Evolutionary conservation across 1,140 invertebrate species (phyloP), one percentile per base, ranked within the genome.

Genomic region (Agrilus planipennis): DNA sequence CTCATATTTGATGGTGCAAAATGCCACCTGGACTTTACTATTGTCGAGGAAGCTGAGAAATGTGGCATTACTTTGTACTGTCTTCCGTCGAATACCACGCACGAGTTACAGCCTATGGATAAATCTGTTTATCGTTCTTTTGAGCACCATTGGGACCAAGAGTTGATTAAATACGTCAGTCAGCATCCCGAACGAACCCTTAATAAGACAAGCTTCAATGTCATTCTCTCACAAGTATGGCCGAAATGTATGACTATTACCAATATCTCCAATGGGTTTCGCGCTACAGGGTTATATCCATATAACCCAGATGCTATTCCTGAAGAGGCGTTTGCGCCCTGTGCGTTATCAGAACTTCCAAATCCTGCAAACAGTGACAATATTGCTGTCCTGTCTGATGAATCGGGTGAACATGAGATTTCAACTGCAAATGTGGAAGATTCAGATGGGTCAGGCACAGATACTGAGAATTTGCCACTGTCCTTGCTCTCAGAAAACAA

Each of bases 41-140:
- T 51, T 45, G 42, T 47, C 9, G 37, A 41, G 10, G 44, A 18
- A 31, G 58, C 58, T 42, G 54, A 60, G 27, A 23, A 39, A 40
- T 34, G 41, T 40, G 51, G 47, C 31, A 61, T 61, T 31, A 45
- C 46, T 17, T 40, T 64, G 20, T 63, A 60, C 37, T 62, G 55
- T 39, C 44, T 63, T 30, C 56, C 58, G 21, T 52, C 46, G 9
- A 65, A 63, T 30, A 63, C 55, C 1, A 62, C 55, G 2, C 59
- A 63, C 39, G 58, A 64, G 48, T 43, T 64, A 2, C 64, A 66
- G 42, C 60, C 59, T 1, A 41, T 65, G 15, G 54, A 64, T 45
- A 62, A 61, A 52, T 29, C 51, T 14, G 54, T 61, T 4, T 54
- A 51, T 44, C 39, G 43, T 38, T 53, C 52, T n/a, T 63, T 55